These are phyloP conservation scores for Anguilla obscura DNA, from an alignment of 2,797 vertebrate species.

Conservation along the genomic window DNA sequence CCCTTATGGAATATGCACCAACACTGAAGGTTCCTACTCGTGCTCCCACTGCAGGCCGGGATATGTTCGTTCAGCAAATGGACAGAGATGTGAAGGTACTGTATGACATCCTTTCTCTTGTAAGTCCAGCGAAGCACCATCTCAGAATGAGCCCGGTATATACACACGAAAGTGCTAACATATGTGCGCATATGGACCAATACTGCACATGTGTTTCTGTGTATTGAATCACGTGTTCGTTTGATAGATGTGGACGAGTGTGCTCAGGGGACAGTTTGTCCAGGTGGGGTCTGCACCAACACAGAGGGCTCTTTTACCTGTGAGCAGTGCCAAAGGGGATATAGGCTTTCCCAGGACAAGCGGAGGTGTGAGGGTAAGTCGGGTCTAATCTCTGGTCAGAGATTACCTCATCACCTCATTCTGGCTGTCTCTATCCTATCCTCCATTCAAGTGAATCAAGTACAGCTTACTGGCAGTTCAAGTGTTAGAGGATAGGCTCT, in stretches of 20 bases:
- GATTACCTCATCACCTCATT: neutral
- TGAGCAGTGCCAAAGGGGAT: slow-evolving; percentile 23
- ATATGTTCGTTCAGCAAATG: slow-evolving; percentile 68
- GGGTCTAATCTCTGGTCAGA: slow-evolving; percentile 28
- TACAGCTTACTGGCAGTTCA: neutral
- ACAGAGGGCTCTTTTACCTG: slow-evolving; percentile 39
- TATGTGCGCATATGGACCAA: neutral
- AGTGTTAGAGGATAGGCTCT: neutral
- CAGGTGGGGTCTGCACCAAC: slow-evolving; percentile 34
- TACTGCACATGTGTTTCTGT: neutral
- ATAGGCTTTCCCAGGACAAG: slow-evolving; percentile 38
- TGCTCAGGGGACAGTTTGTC: slow-evolving; percentile 13
- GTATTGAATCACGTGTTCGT: neutral
- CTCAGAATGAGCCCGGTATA: neutral
- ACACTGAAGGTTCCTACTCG: slow-evolving; percentile 82
- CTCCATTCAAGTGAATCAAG: neutral
- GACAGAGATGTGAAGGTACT: slow-evolving; percentile 76
- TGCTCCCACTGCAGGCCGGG: slow-evolving; percentile 78
- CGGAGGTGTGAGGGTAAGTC: slow-evolving; percentile 71
- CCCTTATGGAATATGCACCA: slow-evolving; percentile 74
- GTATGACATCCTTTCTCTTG: slow-evolving; percentile 42
- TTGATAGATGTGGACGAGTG: slow-evolving; percentile 44
- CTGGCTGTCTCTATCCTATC: neutral
- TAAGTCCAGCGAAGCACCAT: neutral
- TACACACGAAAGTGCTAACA: neutral